Conservation (phyloP, 1,140 invertebrate species). For the Bombus sylvicola region DNA sequence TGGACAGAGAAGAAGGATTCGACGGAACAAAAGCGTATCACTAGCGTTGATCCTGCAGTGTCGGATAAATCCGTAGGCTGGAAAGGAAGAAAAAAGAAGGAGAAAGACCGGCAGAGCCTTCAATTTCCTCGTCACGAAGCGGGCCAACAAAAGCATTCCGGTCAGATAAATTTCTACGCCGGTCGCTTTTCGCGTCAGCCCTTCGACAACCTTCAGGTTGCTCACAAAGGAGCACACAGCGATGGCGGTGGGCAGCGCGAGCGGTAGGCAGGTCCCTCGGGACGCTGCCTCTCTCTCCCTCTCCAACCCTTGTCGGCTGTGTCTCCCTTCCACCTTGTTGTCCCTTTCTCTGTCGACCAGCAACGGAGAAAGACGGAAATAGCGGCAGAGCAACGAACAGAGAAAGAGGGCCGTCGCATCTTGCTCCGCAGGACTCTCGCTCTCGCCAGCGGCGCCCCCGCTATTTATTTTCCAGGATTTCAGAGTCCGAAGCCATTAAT, state of each 20-base stretch:
- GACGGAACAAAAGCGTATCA: conserved; percentile 26
- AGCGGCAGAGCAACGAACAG: not conserved
- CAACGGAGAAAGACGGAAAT: too few relatives aligned
- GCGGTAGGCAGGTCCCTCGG: conserved; percentile 69
- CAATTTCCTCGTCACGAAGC: conserved; percentile 37
- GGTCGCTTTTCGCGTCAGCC: conserved; percentile 57
- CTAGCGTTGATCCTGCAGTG: not conserved
- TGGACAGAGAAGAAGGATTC: not conserved
- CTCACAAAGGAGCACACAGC: conserved; percentile 59
- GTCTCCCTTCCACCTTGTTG: not conserved
- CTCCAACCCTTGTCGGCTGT: conserved; percentile 2
- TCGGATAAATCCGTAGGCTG: conserved; percentile 14
- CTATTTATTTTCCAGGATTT: conserved; percentile 83
- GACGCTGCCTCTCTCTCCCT: conserved; percentile 45
- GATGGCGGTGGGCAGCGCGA: conserved; percentile 41
- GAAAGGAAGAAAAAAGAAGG: not conserved
- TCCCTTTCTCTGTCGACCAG: not conserved
- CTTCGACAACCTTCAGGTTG: conserved; percentile 61
- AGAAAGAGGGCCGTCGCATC: conserved; percentile 52
- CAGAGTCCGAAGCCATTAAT: conserved; percentile 82
- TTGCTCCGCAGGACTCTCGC: conserved; percentile 71
- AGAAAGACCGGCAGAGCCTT: not conserved
- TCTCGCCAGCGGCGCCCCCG: conserved; percentile 75
- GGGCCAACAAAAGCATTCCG: conserved; percentile 53
- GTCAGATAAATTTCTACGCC: conserved; percentile 50